These are phyloP conservation scores for Agraylea sexmaculata DNA, from an alignment of 1,140 invertebrate genomes.

Conservation along the genomic window DNA sequence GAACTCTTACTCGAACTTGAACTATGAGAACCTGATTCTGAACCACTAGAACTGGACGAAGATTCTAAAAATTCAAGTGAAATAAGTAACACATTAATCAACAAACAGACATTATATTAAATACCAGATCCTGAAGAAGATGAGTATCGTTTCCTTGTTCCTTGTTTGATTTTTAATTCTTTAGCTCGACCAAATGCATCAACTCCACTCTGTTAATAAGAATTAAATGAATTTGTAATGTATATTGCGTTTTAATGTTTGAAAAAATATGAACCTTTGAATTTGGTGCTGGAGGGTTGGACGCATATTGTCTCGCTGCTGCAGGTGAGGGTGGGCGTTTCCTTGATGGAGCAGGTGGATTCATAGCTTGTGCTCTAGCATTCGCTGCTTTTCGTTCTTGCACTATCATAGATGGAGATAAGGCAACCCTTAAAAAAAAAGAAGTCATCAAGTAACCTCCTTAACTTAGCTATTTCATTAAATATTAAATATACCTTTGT, in stretches of 20 bases:
- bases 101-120: slow-evolving; percentile 1
- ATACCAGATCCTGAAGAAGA: slow-evolving; percentile 41
- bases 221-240: slow-evolving; percentile 22
- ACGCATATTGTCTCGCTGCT: slow-evolving; percentile 34
- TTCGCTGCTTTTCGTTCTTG: slow-evolving; percentile 45
- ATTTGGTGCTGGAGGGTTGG: slow-evolving; percentile 38
- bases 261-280: slow-evolving; percentile 6
- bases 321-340: slow-evolving; percentile 34
- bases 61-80: slow-evolving; percentile 25
- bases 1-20: slow-evolving; percentile 41
- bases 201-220: slow-evolving; percentile 28
- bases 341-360: slow-evolving; percentile 51
- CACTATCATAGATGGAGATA: slow-evolving; percentile 47
- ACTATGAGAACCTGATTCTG: slow-evolving; percentile 42
- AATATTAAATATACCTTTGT: no score
- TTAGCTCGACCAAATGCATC: slow-evolving; percentile 35
- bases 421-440: slow-evolving; percentile 19
- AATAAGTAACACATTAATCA: slow-evolving; percentile 9
- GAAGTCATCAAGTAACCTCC: background rate
- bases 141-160: slow-evolving; percentile 36
- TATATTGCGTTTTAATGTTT: background rate
- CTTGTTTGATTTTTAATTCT: slow-evolving; percentile 26
- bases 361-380: slow-evolving; percentile 52
- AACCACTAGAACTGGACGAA: slow-evolving; percentile 41
- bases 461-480: no score